phyloP scores from a whole-genome alignment of 92 coral and sea anemone genomes.

The Scolanthus callimorphus region DNA sequence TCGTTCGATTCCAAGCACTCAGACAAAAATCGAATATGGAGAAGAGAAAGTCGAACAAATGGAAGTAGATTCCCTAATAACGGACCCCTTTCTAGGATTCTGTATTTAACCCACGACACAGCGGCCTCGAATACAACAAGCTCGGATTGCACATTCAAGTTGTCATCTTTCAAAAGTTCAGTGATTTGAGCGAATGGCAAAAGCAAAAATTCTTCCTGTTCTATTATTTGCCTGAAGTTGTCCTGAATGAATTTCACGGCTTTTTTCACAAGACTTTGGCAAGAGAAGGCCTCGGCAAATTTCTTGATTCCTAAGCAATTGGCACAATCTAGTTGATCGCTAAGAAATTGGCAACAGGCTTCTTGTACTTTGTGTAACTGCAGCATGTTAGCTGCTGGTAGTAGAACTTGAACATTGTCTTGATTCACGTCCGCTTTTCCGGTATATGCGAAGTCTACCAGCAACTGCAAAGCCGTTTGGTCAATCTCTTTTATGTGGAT shows the following conservation, averaged over 20 bases:
- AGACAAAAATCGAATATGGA: constrained; percentile 63
- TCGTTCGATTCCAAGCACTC: constrained; percentile 67
- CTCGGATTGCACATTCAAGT: constrained; percentile 83
- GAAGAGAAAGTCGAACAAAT: constrained; percentile 61
- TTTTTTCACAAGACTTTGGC: constrained; percentile 56
- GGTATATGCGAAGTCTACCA: constrained; percentile 88
- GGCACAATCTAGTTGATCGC: constrained; percentile 79
- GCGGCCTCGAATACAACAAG: constrained; percentile 82
- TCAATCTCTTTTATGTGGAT: constrained; percentile 78
- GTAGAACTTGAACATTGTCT: constrained; percentile 76
- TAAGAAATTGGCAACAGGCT: constrained; percentile 77
- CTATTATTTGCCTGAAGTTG: constrained; percentile 64
- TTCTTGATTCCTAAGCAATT: constrained; percentile 80
- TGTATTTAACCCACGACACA: constrained; percentile 71
- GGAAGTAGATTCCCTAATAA: constrained; percentile 55
- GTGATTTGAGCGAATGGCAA: constrained; percentile 50
- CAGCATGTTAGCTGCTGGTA: constrained; percentile 97
- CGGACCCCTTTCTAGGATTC: constrained; percentile 56
- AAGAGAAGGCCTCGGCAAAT: constrained; percentile 83
- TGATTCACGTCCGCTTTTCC: constrained; percentile 86
- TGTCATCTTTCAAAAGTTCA: constrained; percentile 69
- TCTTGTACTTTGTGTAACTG: constrained; percentile 82
- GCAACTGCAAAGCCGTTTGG: constrained; percentile 72
- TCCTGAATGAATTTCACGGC: constrained; percentile 68
- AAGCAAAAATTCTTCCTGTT: constrained; percentile 73